phyloP scores from a whole-genome alignment of 2,797 vertebrate species.

The Hirundo rustica region DNA sequence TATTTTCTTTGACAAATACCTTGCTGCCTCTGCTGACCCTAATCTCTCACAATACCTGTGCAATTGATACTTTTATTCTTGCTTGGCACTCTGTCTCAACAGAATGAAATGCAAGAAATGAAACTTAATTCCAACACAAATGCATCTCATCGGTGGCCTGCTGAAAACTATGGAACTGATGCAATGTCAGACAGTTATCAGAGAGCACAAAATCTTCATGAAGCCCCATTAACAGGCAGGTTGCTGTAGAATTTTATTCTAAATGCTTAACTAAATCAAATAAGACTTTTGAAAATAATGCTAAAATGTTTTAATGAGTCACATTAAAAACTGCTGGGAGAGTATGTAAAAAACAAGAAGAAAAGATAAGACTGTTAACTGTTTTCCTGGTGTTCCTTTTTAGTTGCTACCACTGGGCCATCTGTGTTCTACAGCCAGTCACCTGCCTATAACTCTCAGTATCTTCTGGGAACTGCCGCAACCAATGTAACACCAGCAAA shows the following conservation, averaged over 20 bases:
- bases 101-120: slow-evolving; percentile 97
- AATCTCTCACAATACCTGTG: too few relatives aligned
- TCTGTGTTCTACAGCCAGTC: slow-evolving; percentile 92
- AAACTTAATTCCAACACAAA: slow-evolving; percentile 82
- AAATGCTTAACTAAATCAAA: background rate
- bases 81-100: background rate
- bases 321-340: background rate
- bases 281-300: background rate
- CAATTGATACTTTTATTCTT: background rate
- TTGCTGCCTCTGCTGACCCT: too few relatives aligned
- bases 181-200: slow-evolving; percentile 85
- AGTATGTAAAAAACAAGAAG: background rate
- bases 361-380: background rate
- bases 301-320: background rate
- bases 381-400: slow-evolving; percentile 18
- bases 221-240: slow-evolving; percentile 90
- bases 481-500: slow-evolving; percentile 93
- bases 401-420: slow-evolving; percentile 92
- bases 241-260: background rate
- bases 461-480: slow-evolving; percentile 90
- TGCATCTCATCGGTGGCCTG: slow-evolving; percentile 83
- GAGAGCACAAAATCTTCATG: slow-evolving; percentile 88
- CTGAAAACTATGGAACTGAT: slow-evolving; percentile 86
- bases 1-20: background rate
- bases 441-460: slow-evolving; percentile 94